Evolutionary conservation across 2,888 invertebrate genomes (phyloP), one percentile per base, ranked within the genome.

Genomic region (Marasmarcha lunaedactyla): DNA sequence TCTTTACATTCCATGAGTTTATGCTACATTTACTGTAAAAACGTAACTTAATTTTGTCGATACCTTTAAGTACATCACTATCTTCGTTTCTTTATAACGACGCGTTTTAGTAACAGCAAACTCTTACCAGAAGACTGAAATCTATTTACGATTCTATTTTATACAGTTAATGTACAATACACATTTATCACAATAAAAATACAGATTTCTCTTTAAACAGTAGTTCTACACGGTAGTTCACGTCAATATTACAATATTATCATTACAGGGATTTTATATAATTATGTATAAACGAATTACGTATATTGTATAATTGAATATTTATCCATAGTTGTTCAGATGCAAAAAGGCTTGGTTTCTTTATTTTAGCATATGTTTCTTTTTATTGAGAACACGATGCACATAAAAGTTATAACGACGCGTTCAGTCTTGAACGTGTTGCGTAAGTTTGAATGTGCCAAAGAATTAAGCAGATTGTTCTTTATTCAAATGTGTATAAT

Each of bases 201-300:
- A 57, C 55, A 48, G 48, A 33, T 37, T 38, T 33, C 25, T 38
- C 36, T 38, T 35, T 50, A 49, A 42, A 47, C 59, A 57, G 55
- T 62, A 58, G 57, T 46, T 41, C 46, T 35, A 46, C 52, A 55
- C 55, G 53, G 50, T 68, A 69, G 68, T 60, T 71, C 74, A 70
- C 73, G 63, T 71, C 77, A 76, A 52, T 68, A 61, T 71, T 67
- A 79, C 78, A 81, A 79, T 83, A 83, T 78, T 76, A 70, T 78
- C 71, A 74, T 78, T 81, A 83, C 83, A 83, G 83, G 83, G 83
- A 83, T 83, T 83, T 83, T 79, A 78, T 78, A 79, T 14, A 34
- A 30, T 30, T 30, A 38, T 59, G 52, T 56, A 53, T 49, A 48
- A 59, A 55, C 46, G 50, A 55, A 43, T 42, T 44, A 46, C 46